Base-by-base conservation (phyloP, 37 sponge, comb jelly and placozoan genomes). In the Ianthella basta region DNA sequence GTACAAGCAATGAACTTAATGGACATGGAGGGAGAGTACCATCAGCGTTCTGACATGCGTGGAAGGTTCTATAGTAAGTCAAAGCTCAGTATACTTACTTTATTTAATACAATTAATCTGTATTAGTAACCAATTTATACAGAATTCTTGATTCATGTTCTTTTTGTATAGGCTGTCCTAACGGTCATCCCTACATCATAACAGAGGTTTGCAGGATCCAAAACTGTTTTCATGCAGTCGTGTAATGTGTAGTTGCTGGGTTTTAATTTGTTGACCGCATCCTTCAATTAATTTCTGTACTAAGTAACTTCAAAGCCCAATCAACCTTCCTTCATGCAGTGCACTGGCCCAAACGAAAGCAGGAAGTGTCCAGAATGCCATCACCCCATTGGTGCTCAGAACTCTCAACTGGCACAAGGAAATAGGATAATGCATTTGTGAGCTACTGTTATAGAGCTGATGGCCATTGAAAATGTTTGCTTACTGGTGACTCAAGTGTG, bases 131-230 rank as follows among this genome's bases (percentile, higher is more conserved):
- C 64, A 61, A 10, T 61, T 70, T 3, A 40, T 18, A 21, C 14
- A 21, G 1, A 40, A 15, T 41, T 44, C 21, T 36, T 3, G 6
- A 25, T 24, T 39, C 40, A 1, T 44, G n/a, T 6, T 70, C n/a
- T 33, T 4, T 36, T 50, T 72, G 53, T 10, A 24, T 41, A 75
- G 78, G 44, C 37, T 75, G 78, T 75, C 78, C 78, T 15, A 75
- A 75, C 40, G 78, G 78, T 21, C 78, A 75, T 41, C 78, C 78
- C 14, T 75, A 75, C 78, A 75, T 75, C 0, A 75, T 75, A 21
- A 75, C 78, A 25, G 78, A 75, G 78, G 78, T 75, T 40, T 36
- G 78, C 25, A 44, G 8, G n/a, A n/a, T n/a, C n/a, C n/a, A 44
- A 44, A 44, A 8, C 50, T 44, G 50, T 44, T 8, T 44, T 44